These are phyloP conservation scores for Campodea augens DNA, from an alignment of 1,140 invertebrate genomes.

Conservation along the genomic window DNA sequence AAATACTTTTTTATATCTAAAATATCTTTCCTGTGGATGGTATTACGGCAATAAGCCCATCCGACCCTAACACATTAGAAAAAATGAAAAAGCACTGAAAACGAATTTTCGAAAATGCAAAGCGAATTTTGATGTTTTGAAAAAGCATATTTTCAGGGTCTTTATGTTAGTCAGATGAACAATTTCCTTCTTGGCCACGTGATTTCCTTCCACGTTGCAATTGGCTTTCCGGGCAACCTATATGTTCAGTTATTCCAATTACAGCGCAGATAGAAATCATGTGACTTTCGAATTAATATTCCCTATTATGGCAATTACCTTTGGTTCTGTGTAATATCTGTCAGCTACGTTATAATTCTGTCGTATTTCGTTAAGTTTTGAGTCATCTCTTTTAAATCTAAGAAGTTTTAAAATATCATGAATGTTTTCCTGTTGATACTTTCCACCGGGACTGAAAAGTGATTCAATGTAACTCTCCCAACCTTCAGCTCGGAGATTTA, in stretches of 20 bases:
- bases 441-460: conserved; percentile 53
- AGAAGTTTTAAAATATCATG: conserved; percentile 33
- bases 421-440: conserved; percentile 39
- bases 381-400: conserved; percentile 28
- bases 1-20: no score
- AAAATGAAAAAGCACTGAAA: no score
- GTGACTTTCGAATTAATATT: no score
- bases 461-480: conserved; percentile 65
- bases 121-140: no score
- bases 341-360: conserved; percentile 38
- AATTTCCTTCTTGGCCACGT: background rate
- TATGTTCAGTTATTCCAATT: no score
- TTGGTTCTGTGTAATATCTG: conserved; percentile 34
- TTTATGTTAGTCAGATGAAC: background rate
- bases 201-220: background rate
- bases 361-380: conserved; percentile 33
- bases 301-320: no score
- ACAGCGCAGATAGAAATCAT: no score
- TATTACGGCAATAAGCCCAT: no score
- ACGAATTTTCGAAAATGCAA: no score
- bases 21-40: no score
- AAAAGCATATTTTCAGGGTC: no score
- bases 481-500: conserved; percentile 57
- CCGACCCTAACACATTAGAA: no score
- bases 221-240: background rate